Conservation (phyloP, 2,888 invertebrate species). For the Chalcis sispes region DNA sequence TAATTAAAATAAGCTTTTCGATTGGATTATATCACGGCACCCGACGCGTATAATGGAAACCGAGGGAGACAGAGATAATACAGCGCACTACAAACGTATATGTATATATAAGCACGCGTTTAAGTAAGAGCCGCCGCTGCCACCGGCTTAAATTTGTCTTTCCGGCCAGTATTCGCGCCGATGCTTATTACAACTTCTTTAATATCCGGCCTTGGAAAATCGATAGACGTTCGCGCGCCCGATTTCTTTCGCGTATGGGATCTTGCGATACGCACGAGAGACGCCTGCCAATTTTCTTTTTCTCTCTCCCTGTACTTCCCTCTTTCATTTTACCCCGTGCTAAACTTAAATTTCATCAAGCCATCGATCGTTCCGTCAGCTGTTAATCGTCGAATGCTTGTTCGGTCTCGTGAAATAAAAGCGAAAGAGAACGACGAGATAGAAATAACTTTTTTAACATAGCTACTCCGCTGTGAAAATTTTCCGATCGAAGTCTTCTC, state of each 20-base stretch:
- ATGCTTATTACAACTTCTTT: slow-evolving; percentile 63
- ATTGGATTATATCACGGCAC: no score
- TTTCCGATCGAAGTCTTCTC: slow-evolving; percentile 33
- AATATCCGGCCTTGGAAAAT: slow-evolving; percentile 61
- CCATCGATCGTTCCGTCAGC: slow-evolving; percentile 49
- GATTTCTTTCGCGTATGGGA: background rate
- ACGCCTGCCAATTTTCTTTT: no score
- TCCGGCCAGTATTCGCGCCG: slow-evolving; percentile 56
- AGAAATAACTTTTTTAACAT: slow-evolving; percentile 33
- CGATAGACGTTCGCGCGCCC: slow-evolving; percentile 34
- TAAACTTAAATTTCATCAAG: slow-evolving; percentile 57
- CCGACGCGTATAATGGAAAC: no score
- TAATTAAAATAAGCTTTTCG: no score
- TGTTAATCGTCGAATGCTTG: slow-evolving; percentile 55
- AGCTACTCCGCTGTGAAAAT: slow-evolving; percentile 40
- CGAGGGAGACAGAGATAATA: background rate
- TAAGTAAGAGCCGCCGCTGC: background rate
- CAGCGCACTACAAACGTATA: no score
- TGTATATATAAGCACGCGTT: background rate
- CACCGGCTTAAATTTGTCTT: slow-evolving; percentile 60
- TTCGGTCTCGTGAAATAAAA: slow-evolving; percentile 40
- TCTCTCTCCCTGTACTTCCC: no score
- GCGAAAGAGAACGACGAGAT: slow-evolving; percentile 12
- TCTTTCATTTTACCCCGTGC: no score
- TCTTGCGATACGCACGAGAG: background rate